Evolutionary conservation across 1,140 invertebrate genomes (phyloP), one percentile per base, ranked within the genome.

Genomic region (Choristoneura fumiferana): DNA sequence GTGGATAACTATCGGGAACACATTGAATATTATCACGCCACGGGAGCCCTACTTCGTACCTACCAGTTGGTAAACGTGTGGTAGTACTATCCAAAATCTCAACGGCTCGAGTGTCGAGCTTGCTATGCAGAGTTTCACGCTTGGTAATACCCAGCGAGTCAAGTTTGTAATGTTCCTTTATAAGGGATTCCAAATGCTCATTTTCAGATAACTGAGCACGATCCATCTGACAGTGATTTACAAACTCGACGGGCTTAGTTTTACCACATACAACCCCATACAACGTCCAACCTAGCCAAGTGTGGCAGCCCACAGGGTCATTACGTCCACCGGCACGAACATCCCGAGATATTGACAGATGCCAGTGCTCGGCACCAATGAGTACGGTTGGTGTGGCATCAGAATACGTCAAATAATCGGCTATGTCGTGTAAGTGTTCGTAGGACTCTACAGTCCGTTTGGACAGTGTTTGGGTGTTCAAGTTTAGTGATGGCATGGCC

Each of bases 11-110:
- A 29, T 59, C 34, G 10, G 66, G 70, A 8, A 67, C 8, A 15
- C 6, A 4, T 4, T 53, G 36, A 3, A 59, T 56, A 8, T 69
- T 60, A 5, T 53, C 13, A 5, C 39, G 39, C 63, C 66, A 69
- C 3, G 59, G 57, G 0, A 72, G 15, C 0, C 70, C 70, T 8
- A 61, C 60, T 36, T 60, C 60, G 34, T 58, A 72, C 0, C 62
- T 33, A 13, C 57, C 62, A 37, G 29, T 5, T 4, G 54, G 14
- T 22, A 52, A 17, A 18, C 45, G 45, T 12, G 9, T 18, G 15
- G 18, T 12, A 5, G 45, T 52, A 17, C 14, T 6, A n/a, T 52
- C 45, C 5, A 52, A 8, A 18, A 52, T 52, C 17, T 52, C 45
- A 8, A 22, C 10, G 9, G 45, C 45, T 9, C 45, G 45, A 8